These are phyloP conservation scores for Pogonocichla stellata DNA, from an alignment of 2,113 vertebrate species.

Conservation along the genomic window DNA sequence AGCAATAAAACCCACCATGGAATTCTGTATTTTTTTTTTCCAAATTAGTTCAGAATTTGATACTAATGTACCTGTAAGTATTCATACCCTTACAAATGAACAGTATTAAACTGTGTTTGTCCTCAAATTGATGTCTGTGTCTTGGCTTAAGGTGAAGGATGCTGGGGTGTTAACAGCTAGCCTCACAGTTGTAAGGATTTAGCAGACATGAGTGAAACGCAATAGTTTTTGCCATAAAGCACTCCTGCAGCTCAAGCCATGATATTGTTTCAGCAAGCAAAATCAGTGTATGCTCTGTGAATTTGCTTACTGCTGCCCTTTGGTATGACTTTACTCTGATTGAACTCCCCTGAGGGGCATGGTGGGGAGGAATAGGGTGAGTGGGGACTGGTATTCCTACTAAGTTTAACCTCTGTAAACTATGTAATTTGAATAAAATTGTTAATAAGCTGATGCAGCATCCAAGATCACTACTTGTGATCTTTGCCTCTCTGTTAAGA, in stretches of 20 bases:
- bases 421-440: not conserved
- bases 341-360: fast-evolving
- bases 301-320: not conserved
- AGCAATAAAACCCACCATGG: fast-evolving
- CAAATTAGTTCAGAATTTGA: not conserved
- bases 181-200: not conserved
- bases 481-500: not conserved
- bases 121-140: not conserved
- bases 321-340: not conserved
- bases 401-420: not conserved
- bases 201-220: not conserved
- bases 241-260: not conserved
- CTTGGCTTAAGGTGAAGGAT: not conserved
- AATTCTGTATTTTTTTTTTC: not conserved
- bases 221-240: not conserved
- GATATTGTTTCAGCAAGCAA: not conserved
- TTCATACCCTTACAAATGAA: not conserved
- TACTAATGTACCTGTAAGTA: not conserved
- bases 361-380: not conserved
- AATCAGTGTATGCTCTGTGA: not conserved
- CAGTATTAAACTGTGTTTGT: not conserved
- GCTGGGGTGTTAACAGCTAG: not conserved
- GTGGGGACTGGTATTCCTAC: not conserved
- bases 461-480: not conserved
- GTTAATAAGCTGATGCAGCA: not conserved